Base-by-base conservation (phyloP, 2,113 vertebrate species). In the Cyprinodon variegatus region DNA sequence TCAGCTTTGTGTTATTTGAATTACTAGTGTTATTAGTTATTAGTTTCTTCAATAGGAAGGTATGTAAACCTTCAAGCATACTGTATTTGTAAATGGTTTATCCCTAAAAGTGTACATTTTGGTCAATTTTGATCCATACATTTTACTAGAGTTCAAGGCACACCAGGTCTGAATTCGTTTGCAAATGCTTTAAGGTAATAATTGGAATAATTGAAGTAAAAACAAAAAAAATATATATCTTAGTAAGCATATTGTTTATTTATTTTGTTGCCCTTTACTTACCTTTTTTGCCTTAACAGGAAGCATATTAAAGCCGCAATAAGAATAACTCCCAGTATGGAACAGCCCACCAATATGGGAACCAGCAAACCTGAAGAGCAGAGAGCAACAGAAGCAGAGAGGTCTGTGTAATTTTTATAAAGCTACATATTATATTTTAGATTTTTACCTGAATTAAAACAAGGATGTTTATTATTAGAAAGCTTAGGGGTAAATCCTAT, bases 231-330 rank as follows among this genome's bases (percentile, higher is more conserved):
- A n/a, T n/a, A n/a, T n/a, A n/a, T n/a, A n/a, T 20, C 0, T 9
- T 6, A 53, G 48, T 53, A 48, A 29, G 1, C 43, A 0, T 46
- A 3, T 6, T 61, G 36, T 73, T 62, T 45, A 38, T 36, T 63
- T 22, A 11, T 70, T 29, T 9, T 70, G 67, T 79, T 64, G 0
- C 10, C 20, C 10, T 64, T 61, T 38, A 69, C 94, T 93, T 87
- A 98, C 97, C 96, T 94, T 87, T 90, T 96, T 82, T 86, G 94
- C 80, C 89, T 93, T n/a, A 96, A 88, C 45, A 97, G 80, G 82
- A 93, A 97, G 61, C 92, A 83, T 0, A 89, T 79, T 69, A 93
- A 74, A 8, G 84, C 89, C n/a, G 94, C 79, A 77, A 95, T 74
- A 38, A 94, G 38, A 66, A 94, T 70, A 65, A 94, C 74, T 79